Evolutionary conservation across 2,888 invertebrate species (phyloP).

Genomic region (Pterostichus madidus): DNA sequence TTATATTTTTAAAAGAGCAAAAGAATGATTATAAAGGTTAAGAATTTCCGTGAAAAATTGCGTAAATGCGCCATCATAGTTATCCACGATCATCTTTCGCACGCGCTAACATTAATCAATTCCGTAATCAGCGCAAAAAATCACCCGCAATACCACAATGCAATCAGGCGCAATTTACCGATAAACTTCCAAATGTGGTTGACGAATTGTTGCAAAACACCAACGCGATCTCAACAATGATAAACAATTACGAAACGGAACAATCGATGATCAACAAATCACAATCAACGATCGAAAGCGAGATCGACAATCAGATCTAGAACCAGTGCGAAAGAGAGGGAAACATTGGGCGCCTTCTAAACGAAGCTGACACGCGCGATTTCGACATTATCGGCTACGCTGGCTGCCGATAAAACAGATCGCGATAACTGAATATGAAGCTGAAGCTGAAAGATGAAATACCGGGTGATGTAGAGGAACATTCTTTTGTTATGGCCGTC

Average conservation of each 20-base stretch:
- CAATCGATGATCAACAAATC: slow-evolving; percentile 63
- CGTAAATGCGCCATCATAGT: background rate
- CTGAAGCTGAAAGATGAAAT: slow-evolving; percentile 33
- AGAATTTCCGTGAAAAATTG: slow-evolving; percentile 20
- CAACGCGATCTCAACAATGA: slow-evolving; percentile 62
- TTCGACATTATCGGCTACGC: slow-evolving; percentile 49
- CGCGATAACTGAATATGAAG: slow-evolving; percentile 30
- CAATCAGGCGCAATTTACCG: slow-evolving; percentile 49
- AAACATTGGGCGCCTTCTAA: slow-evolving; percentile 24
- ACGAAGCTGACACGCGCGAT: slow-evolving; percentile 49
- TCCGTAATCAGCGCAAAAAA: slow-evolving; percentile 26
- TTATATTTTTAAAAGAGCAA: background rate
- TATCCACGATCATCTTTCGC: slow-evolving; percentile 25
- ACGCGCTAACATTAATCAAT: slow-evolving; percentile 59
- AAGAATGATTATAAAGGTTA: background rate
- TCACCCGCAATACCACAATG: slow-evolving; percentile 38
- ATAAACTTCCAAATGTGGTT: slow-evolving; percentile 59
- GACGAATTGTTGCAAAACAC: slow-evolving; percentile 48
- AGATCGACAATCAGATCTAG: slow-evolving; percentile 39
- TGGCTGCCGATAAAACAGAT: slow-evolving; percentile 37
- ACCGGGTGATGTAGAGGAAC: background rate
- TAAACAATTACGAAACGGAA: slow-evolving; percentile 64
- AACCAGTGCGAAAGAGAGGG: slow-evolving; percentile 16
- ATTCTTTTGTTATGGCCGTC: slow-evolving; percentile 46
- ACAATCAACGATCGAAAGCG: slow-evolving; percentile 49